Percentiles rank a stretch among this genome's conserved stretches.
These are phyloP conservation scores for Gasterosteus nipponicus DNA, from an alignment of 2,113 vertebrate genomes.

Conservation along the genomic window DNA sequence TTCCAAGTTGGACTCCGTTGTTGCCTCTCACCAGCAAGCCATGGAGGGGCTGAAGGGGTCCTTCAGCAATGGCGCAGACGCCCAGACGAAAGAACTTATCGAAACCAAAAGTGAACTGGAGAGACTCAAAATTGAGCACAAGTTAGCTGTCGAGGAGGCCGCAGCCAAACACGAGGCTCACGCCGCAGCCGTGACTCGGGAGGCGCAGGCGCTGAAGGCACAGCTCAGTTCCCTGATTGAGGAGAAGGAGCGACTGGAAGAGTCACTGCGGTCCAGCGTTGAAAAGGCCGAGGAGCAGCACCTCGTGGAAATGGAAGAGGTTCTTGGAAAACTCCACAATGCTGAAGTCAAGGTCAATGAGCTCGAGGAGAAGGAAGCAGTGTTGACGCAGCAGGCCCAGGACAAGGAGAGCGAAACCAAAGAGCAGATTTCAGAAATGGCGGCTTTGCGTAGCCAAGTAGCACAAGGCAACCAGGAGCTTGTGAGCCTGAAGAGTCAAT, in stretches of 20 bases:
- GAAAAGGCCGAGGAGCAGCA: conserved; percentile 93
- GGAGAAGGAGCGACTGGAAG: conserved; percentile 88
- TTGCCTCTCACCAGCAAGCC: conserved; percentile 88
- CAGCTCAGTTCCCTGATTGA: conserved; percentile 80
- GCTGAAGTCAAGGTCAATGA: conserved; percentile 92
- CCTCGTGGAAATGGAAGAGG: conserved; percentile 97
- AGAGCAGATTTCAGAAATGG: conserved; percentile 85
- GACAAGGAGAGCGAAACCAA: conserved; percentile 80
- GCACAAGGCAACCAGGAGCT: conserved; percentile 89
- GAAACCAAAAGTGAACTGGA: conserved; percentile 88
- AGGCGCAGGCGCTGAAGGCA: conserved; percentile 80
- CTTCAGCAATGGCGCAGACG: conserved; percentile 85
- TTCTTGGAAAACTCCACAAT: conserved; percentile 91
- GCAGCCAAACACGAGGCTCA: conserved; percentile 80
- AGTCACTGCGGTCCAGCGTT: conserved; percentile 83
- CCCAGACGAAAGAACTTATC: conserved; percentile 83
- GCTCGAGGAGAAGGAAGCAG: conserved; percentile 85
- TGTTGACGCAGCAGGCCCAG: conserved; percentile 80
- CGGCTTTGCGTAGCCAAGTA: conserved; percentile 83
- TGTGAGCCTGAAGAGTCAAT: conserved; percentile 82
- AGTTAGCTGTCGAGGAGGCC: conserved; percentile 80
- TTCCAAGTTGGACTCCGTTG: conserved; percentile 87
- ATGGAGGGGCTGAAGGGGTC: conserved; percentile 91
- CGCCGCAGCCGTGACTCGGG: conserved; percentile 69
- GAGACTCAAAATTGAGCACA: conserved; percentile 84